phyloP scores from a whole-genome alignment of 2,113 vertebrate species.

The Tachysurus vachellii region DNA sequence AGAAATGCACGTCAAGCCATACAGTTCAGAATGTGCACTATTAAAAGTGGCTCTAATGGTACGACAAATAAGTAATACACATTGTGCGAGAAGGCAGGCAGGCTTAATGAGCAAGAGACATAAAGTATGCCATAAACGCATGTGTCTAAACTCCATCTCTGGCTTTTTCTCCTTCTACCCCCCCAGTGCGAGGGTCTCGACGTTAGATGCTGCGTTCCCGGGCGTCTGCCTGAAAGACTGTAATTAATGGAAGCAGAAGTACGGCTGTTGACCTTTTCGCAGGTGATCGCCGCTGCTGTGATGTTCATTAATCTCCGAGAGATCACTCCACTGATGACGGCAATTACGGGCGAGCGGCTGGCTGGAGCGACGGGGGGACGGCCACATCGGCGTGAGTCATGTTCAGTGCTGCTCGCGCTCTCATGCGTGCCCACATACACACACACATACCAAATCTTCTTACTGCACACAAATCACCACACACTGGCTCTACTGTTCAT shows the following conservation, averaged over 20 bases:
- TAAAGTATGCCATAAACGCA: conserved; percentile 8
- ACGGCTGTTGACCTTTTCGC: conserved; percentile 77
- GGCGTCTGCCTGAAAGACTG: conserved; percentile 64
- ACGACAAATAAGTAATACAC: background rate
- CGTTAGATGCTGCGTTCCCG: conserved; percentile 55
- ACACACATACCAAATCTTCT: conserved; percentile 50
- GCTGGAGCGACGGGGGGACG: conserved; percentile 44
- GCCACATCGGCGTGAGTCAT: conserved; percentile 47
- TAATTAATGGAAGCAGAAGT: conserved; percentile 76
- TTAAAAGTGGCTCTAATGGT: background rate
- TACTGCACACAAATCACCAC: conserved; percentile 66
- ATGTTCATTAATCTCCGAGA: conserved; percentile 72
- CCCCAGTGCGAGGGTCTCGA: conserved; percentile 16
- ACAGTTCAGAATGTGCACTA: background rate
- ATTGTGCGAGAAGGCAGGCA: background rate
- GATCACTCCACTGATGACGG: conserved; percentile 66
- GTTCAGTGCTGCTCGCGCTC: conserved; percentile 52
- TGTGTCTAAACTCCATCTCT: background rate
- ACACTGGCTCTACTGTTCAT: conserved; percentile 60
- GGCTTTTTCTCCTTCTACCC: conserved; percentile 17
- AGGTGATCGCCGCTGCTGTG: conserved; percentile 71
- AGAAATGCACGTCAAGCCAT: background rate
- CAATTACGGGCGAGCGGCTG: conserved; percentile 58
- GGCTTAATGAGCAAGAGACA: conserved; percentile 1
- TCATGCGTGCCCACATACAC: conserved; percentile 37